These are phyloP conservation scores for Dolichomitus sp. DNA, from an alignment of 2,888 invertebrate genomes.

Conservation along the genomic window DNA sequence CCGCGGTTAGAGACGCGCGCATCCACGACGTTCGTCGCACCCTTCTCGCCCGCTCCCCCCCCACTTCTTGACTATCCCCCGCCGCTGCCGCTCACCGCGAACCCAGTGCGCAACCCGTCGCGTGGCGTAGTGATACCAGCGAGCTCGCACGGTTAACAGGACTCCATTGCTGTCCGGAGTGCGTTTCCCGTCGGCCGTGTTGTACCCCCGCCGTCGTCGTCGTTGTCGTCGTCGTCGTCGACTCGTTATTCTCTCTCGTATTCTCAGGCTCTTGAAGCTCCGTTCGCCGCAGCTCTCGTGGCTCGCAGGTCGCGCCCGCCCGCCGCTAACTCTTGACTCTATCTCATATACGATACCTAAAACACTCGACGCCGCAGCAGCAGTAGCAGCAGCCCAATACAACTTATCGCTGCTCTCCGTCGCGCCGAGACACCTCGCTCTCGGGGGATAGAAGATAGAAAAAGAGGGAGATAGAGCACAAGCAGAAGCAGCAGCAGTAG, in stretches of 20 bases:
- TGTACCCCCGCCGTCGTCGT: constrained; percentile 66
- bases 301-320: constrained; percentile 50
- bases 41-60: constrained; percentile 71
- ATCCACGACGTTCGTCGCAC: constrained; percentile 72
- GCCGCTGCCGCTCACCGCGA: constrained; percentile 58
- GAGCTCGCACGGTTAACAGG: constrained; percentile 74
- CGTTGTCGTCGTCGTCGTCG: constrained; percentile 34
- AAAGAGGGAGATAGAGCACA: constrained; percentile 30
- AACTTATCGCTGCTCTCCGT: constrained; percentile 5
- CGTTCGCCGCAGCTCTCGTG: constrained; percentile 37
- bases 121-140: constrained; percentile 82
- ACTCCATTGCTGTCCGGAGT: constrained; percentile 84
- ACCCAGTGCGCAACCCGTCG: constrained; percentile 66
- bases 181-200: constrained; percentile 83
- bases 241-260: constrained; percentile 10
- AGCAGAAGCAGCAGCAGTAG: constrained; percentile 19
- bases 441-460: constrained; percentile 22
- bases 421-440: constrained; percentile 21
- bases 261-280: not conserved
- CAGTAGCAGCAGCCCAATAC: not conserved
- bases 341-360: constrained; percentile 1
- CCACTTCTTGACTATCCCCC: constrained; percentile 13
- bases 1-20: constrained; percentile 45
- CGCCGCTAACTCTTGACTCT: constrained; percentile 23
- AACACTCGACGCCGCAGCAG: constrained; percentile 21